phyloP scores from a whole-genome alignment of 2,113 vertebrate species.

The Chaetorhynchus papuensis region DNA sequence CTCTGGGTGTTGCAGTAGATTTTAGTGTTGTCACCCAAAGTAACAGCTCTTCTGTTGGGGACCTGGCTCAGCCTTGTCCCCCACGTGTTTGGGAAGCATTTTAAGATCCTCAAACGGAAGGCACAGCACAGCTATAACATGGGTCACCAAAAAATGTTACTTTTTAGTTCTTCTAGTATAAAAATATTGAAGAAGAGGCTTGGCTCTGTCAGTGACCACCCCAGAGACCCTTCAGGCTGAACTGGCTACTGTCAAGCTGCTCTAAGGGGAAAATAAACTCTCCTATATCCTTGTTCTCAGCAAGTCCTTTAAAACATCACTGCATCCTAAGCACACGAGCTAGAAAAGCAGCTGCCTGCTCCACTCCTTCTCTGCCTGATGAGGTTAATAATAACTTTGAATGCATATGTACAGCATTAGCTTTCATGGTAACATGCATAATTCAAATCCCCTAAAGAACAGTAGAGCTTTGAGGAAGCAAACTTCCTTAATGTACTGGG shows the following conservation, averaged over 20 bases:
- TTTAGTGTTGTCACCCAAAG: neutral
- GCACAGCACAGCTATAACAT: neutral
- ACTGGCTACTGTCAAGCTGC: neutral
- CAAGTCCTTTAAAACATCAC: conserved; percentile 33
- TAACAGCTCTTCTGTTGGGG: neutral
- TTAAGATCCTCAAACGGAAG: neutral
- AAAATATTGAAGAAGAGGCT: neutral
- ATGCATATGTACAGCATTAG: conserved; percentile 73
- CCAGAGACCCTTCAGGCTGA: neutral
- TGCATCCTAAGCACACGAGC: conserved; percentile 8
- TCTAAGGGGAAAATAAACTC: neutral
- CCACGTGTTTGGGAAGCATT: rapidly evolving
- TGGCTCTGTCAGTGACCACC: neutral
- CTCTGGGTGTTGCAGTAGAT: neutral
- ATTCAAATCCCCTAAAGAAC: conserved; percentile 73
- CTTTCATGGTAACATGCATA: conserved; percentile 74
- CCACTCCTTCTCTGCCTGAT: conserved; percentile 59
- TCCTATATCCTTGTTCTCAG: conserved; percentile 19
- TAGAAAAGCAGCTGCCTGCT: conserved; percentile 67
- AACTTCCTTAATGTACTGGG: conserved; percentile 72
- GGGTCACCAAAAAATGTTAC: neutral
- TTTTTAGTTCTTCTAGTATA: neutral
- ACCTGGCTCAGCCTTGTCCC: neutral
- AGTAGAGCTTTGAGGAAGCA: conserved; percentile 73
- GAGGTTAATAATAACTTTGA: conserved; percentile 78